Percentiles rank a stretch among this genome's conserved stretches.
Evolutionary conservation across 2,888 invertebrate species (phyloP).

Genomic region (Oxytorus armatus): DNA sequence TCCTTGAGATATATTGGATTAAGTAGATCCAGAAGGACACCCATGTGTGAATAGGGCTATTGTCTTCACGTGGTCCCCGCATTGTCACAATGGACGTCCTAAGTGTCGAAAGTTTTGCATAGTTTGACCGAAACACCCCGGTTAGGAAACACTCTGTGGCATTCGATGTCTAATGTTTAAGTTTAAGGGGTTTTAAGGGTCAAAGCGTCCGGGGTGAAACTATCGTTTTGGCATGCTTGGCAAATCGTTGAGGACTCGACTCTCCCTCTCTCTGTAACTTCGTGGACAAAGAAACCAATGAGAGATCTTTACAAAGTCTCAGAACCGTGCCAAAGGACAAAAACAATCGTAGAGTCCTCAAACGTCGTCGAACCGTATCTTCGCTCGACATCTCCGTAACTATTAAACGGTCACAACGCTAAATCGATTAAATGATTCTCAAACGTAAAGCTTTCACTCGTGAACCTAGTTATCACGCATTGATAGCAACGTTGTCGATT

Average conservation of each 20-base stretch:
- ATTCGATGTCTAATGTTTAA: slow-evolving; percentile 22
- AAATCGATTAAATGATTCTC: slow-evolving; percentile 50
- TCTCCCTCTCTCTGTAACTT: slow-evolving; percentile 24
- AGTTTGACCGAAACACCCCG: slow-evolving; percentile 50
- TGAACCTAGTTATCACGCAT: slow-evolving; percentile 51
- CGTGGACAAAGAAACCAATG: slow-evolving; percentile 37
- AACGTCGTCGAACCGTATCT: slow-evolving; percentile 57
- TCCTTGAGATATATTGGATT: not conserved
- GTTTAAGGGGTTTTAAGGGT: not conserved
- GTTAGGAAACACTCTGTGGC: slow-evolving; percentile 18
- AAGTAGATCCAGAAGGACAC: not conserved
- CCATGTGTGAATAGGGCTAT: slow-evolving; percentile 14
- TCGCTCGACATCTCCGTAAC: slow-evolving; percentile 32
- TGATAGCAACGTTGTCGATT: slow-evolving; percentile 60
- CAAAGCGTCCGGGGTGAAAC: slow-evolving; percentile 39
- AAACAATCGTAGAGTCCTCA: slow-evolving; percentile 54
- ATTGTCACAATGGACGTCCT: slow-evolving; percentile 10
- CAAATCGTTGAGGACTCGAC: slow-evolving; percentile 54
- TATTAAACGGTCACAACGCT: slow-evolving; percentile 58
- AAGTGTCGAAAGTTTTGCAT: slow-evolving; percentile 50
- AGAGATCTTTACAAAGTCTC: slow-evolving; percentile 48
- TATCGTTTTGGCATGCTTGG: slow-evolving; percentile 55
- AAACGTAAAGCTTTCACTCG: slow-evolving; percentile 18
- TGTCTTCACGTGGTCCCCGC: slow-evolving; percentile 20
- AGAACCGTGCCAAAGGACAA: slow-evolving; percentile 23